Evolutionary conservation across 2,113 vertebrate genomes (phyloP).

Genomic region (Callithrix jacchus): DNA sequence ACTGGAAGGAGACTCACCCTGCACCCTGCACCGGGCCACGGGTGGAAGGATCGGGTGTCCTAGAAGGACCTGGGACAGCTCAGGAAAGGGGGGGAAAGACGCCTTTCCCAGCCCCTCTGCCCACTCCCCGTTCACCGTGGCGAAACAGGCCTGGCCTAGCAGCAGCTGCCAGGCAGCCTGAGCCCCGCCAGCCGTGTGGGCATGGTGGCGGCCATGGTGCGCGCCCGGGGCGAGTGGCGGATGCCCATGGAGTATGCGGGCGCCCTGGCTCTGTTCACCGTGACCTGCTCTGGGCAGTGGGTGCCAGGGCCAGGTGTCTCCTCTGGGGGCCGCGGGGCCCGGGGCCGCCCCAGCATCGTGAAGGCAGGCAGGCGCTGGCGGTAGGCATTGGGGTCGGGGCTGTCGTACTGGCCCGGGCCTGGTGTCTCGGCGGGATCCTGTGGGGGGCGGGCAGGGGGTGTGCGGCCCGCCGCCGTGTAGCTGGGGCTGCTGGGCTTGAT

Average conservation of each 20-base stretch:
- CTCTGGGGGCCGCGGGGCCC: constrained; percentile 26
- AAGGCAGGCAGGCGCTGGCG: constrained; percentile 86
- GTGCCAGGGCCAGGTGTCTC: constrained; percentile 87
- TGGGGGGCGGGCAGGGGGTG: constrained; percentile 65
- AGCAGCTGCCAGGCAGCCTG: neutral
- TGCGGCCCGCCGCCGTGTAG: constrained; percentile 83
- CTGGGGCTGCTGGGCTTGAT: constrained; percentile 87
- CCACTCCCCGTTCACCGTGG: neutral
- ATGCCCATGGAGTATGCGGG: constrained; percentile 88
- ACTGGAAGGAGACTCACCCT: neutral
- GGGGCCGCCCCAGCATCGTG: constrained; percentile 89
- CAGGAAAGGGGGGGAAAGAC: neutral
- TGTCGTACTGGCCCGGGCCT: constrained; percentile 87
- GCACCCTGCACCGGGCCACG: neutral
- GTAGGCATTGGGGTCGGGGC: constrained; percentile 86
- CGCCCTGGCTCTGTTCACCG: constrained; percentile 78
- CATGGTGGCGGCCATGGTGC: constrained; percentile 80
- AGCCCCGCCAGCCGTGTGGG: constrained; percentile 64
- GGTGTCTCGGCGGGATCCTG: constrained; percentile 88
- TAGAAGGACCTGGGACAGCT: neutral
- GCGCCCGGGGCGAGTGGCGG: constrained; percentile 87
- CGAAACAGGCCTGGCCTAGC: neutral
- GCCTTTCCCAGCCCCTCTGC: neutral
- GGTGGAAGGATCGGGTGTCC: neutral
- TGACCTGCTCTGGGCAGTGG: constrained; percentile 88